These are phyloP conservation scores for Sterrhoptilus dennistouni DNA, from an alignment of 2,113 vertebrate species.

Conservation along the genomic window DNA sequence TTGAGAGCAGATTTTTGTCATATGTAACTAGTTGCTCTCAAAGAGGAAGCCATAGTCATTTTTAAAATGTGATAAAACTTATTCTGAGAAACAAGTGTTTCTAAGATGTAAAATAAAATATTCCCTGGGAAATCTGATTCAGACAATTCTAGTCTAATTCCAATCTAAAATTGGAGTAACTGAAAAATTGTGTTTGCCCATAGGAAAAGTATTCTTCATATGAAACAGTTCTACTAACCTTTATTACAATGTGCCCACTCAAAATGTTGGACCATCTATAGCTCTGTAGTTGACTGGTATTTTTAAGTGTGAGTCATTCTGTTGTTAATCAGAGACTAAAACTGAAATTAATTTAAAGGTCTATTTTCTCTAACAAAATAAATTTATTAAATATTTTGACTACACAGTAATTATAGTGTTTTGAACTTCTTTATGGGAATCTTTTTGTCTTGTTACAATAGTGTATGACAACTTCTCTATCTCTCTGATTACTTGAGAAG, in stretches of 20 bases:
- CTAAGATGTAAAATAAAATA: neutral
- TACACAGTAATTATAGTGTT: neutral
- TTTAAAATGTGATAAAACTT: neutral
- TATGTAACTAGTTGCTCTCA: neutral
- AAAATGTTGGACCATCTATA: neutral
- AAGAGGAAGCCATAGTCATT: neutral
- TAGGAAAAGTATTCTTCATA: neutral
- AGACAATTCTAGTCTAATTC: neutral
- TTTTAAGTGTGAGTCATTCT: neutral
- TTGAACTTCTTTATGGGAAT: neutral
- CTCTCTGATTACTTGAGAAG: neutral
- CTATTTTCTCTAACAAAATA: slow-evolving; percentile 23
- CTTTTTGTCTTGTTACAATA: neutral
- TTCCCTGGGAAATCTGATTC: neutral
- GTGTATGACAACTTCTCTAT: neutral
- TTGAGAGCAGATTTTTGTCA: neutral
- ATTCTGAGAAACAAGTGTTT: neutral
- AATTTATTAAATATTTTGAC: slow-evolving; percentile 15
- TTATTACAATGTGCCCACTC: neutral
- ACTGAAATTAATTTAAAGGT: slow-evolving; percentile 12
- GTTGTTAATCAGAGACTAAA: neutral
- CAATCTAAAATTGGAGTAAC: neutral
- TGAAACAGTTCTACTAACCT: neutral
- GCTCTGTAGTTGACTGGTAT: neutral
- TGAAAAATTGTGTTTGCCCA: neutral